These are phyloP conservation scores for Synodontis membranacea DNA, from an alignment of 2,113 vertebrate genomes.

Conservation along the genomic window DNA sequence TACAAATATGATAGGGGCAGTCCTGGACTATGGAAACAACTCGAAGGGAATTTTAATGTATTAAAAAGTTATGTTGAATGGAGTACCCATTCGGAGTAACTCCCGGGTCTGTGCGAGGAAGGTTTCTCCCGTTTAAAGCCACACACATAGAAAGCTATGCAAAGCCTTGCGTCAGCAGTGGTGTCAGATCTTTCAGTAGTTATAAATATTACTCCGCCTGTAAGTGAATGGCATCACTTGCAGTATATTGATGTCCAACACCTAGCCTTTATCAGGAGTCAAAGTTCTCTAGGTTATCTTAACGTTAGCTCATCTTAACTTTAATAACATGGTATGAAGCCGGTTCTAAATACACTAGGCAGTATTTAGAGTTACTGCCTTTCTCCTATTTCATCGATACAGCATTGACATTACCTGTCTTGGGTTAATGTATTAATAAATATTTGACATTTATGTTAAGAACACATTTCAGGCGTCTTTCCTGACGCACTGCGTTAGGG, in stretches of 20 bases:
- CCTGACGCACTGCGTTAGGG: neutral
- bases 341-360: neutral
- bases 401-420: conserved; percentile 8
- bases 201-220: conserved; percentile 73
- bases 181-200: conserved; percentile 69
- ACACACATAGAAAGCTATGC: conserved; percentile 36
- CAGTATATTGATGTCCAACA: conserved; percentile 66
- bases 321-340: conserved; percentile 31
- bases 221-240: conserved; percentile 65
- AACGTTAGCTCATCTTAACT: conserved; percentile 20
- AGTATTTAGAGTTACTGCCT: conserved; percentile 6
- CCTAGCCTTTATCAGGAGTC: conserved; percentile 60
- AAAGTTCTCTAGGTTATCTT: conserved; percentile 16
- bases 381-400: conserved; percentile 20
- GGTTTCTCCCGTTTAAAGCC: conserved; percentile 11
- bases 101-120: neutral
- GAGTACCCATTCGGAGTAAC: neutral
- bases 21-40: neutral
- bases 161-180: conserved; percentile 69
- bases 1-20: neutral
- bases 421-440: neutral
- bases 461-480: neutral
- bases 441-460: conserved; percentile 9
- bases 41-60: neutral
- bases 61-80: neutral